A percentile compares a stretch with the other conserved stretches of the same genome.
phyloP scores from a whole-genome alignment of 2,888 invertebrate species.

The Athalia rosae region DNA sequence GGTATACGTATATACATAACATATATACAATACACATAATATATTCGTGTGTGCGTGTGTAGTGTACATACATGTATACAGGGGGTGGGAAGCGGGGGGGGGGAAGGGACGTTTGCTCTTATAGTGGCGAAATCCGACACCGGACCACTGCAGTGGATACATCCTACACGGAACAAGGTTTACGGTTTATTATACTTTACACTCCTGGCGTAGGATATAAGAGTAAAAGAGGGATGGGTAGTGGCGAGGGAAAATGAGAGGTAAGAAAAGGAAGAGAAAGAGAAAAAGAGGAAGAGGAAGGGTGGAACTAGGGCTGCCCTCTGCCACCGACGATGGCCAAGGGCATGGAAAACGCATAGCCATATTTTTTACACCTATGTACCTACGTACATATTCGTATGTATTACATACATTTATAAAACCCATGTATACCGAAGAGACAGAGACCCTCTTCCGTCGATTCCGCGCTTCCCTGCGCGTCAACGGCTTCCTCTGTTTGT shows the following conservation, averaged over 20 bases:
- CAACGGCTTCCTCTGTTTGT: slow-evolving; percentile 48
- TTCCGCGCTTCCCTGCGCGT: slow-evolving; percentile 19
- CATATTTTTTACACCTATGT: no score
- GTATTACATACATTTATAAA: no score
- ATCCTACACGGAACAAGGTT: slow-evolving; percentile 45
- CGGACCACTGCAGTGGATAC: slow-evolving; percentile 49
- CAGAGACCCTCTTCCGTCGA: slow-evolving; percentile 34
- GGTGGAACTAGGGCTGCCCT: background rate
- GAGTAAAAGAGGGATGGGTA: background rate
- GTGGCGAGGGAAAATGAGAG: background rate
- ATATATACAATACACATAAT: no score
- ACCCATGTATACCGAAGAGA: background rate
- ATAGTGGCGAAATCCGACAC: slow-evolving; percentile 66
- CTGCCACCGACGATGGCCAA: slow-evolving; percentile 36
- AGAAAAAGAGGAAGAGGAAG: background rate
- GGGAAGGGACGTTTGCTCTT: slow-evolving; percentile 50
- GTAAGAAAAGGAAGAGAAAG: background rate
- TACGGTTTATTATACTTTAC: slow-evolving; percentile 29
- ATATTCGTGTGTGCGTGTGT: background rate
- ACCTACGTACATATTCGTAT: no score
- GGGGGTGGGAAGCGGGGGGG: background rate
- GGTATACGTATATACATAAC: background rate
- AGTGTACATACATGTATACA: slow-evolving; percentile 1
- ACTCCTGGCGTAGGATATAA: background rate
- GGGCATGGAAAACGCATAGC: slow-evolving; percentile 5